Percentiles rank a stretch among this genome's conserved stretches.
Conservation (phyloP, 2,113 vertebrate species). For the Scalopus aquaticus region DNA sequence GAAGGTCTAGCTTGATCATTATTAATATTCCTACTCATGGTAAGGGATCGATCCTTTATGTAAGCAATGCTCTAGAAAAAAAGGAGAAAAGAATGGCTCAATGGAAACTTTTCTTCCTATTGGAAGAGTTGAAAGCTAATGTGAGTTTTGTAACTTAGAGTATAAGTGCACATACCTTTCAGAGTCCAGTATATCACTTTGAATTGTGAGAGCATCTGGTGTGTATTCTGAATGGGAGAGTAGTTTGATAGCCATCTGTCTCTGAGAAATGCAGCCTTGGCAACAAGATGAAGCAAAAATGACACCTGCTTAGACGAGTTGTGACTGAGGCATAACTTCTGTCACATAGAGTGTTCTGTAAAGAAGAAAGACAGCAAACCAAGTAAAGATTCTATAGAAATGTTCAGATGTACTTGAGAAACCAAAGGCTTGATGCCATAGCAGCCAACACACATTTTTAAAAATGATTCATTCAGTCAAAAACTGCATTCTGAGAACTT, state of each 20-base stretch:
- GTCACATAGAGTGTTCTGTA: background rate
- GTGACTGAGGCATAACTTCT: background rate
- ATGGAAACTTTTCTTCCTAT: background rate
- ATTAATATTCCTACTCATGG: background rate
- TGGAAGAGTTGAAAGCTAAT: conserved; percentile 10
- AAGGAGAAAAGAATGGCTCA: background rate
- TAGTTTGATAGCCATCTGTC: conserved; percentile 62
- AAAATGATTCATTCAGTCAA: background rate
- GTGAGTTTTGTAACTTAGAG: conserved; percentile 19
- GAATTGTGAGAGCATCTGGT: conserved; percentile 43
- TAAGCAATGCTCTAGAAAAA: background rate
- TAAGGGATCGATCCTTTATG: background rate
- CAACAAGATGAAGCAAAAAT: conserved; percentile 31
- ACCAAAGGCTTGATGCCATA: background rate
- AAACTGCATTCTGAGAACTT: background rate
- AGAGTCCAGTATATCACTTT: background rate
- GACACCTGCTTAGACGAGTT: conserved; percentile 15
- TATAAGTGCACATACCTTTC: background rate
- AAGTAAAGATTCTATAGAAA: background rate
- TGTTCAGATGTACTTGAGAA: background rate
- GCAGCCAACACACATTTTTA: background rate
- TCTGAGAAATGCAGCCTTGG: conserved; percentile 33
- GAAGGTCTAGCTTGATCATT: background rate
- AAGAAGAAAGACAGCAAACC: background rate
- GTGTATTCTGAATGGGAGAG: background rate